Conservation (phyloP, 2,113 vertebrate genomes). For the Montifringilla adamsi region DNA sequence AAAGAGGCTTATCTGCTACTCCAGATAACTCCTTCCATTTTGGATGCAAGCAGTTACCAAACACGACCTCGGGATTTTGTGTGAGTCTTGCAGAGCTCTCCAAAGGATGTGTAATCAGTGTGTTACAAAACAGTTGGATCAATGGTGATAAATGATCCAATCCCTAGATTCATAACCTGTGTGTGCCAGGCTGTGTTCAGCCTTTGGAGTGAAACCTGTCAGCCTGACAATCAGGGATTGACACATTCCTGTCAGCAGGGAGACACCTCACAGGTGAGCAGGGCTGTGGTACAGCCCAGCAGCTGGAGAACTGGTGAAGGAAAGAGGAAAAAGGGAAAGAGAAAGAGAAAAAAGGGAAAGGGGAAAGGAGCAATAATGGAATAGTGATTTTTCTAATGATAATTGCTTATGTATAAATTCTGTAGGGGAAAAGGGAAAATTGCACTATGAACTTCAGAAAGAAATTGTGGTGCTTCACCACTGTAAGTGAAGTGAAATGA, state of each 20-base stretch:
- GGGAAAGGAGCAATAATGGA: conserved; percentile 23
- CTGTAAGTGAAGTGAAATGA: neutral
- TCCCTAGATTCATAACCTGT: neutral
- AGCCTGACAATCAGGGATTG: neutral
- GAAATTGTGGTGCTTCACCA: conserved; percentile 60
- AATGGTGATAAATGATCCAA: fast-evolving
- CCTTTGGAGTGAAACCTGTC: neutral
- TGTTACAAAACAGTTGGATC: neutral
- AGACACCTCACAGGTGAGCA: neutral
- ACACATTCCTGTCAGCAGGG: neutral
- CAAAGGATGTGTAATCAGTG: neutral
- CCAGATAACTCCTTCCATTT: neutral
- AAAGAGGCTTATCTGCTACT: conserved; percentile 6
- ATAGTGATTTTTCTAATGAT: conserved; percentile 25
- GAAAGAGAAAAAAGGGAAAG: conserved; percentile 1
- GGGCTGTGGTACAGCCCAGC: neutral
- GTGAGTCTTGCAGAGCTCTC: neutral
- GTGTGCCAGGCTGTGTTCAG: neutral
- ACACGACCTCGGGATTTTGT: neutral
- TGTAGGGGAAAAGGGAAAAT: conserved; percentile 67
- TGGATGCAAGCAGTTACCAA: neutral
- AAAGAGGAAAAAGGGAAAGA: neutral
- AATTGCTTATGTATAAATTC: conserved; percentile 40
- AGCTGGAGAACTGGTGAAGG: neutral
- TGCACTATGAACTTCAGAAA: conserved; percentile 70